Evolutionary conservation across 2,113 vertebrate species (phyloP).

Genomic region (Chloropsis cyanopogon): DNA sequence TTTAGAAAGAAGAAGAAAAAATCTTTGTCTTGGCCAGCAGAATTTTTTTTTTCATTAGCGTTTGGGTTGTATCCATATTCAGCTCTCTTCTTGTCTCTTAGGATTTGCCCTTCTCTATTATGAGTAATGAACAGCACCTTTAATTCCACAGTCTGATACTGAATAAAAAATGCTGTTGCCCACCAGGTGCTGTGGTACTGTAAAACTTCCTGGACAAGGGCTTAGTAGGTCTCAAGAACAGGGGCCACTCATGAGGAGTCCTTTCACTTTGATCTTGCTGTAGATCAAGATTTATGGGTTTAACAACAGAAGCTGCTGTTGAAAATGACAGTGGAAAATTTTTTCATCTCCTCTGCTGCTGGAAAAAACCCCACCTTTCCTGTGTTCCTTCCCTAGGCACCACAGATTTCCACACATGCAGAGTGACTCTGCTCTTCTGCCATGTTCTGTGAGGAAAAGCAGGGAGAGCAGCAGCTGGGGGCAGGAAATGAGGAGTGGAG

Average conservation of each 20-base stretch:
- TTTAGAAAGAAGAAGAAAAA: not conserved
- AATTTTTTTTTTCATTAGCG: not conserved
- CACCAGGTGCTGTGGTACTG: not conserved
- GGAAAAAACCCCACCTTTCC: fast-evolving
- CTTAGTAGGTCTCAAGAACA: not conserved
- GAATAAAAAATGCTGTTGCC: not conserved
- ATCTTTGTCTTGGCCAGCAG: not conserved
- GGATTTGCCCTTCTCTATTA: not conserved
- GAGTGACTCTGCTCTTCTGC: not conserved
- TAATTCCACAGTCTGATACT: not conserved
- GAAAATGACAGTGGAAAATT: not conserved
- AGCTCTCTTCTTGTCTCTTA: not conserved
- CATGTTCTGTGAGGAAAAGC: not conserved
- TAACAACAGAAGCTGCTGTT: not conserved
- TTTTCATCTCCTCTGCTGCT: not conserved
- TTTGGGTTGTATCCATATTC: not conserved
- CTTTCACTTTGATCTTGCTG: not conserved
- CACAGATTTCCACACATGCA: not conserved
- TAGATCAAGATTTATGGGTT: not conserved
- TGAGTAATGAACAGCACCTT: not conserved
- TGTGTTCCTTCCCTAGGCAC: not conserved
- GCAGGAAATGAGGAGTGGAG: not conserved
- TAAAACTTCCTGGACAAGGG: not conserved
- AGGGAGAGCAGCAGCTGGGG: not conserved
- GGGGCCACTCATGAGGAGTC: not conserved